phyloP scores from a whole-genome alignment of 2,888 invertebrate species.

The Eilema caniola region DNA sequence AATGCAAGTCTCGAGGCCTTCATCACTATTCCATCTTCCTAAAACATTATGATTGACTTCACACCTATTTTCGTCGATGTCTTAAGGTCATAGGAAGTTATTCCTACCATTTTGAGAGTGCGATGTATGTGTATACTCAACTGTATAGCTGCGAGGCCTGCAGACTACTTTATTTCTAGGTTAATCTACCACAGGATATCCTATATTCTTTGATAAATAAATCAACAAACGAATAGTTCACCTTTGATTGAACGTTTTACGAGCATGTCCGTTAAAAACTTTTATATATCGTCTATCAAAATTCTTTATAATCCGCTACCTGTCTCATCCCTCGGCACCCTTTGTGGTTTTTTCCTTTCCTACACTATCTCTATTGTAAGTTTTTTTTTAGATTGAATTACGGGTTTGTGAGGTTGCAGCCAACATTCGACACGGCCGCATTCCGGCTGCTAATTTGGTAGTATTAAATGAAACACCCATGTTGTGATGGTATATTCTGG shows the following conservation, averaged over 20 bases:
- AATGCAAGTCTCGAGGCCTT: too few relatives aligned
- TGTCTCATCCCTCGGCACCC: slow-evolving; percentile 79
- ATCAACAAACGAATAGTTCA: neutral
- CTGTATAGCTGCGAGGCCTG: too few relatives aligned
- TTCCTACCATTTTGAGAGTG: neutral
- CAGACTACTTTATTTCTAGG: neutral
- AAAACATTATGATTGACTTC: neutral
- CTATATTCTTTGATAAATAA: neutral
- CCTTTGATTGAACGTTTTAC: slow-evolving; percentile 20
- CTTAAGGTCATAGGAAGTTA: neutral
- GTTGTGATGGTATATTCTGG: slow-evolving; percentile 35
- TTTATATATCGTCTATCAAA: slow-evolving; percentile 52
- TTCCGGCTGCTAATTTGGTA: slow-evolving; percentile 81
- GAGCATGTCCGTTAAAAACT: slow-evolving; percentile 40
- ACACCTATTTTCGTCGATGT: neutral
- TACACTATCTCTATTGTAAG: slow-evolving; percentile 67
- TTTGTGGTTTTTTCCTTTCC: slow-evolving; percentile 70
- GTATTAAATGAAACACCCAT: slow-evolving; percentile 63
- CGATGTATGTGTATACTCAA: neutral
- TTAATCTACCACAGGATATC: neutral
- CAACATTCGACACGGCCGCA: slow-evolving; percentile 79
- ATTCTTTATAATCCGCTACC: slow-evolving; percentile 74
- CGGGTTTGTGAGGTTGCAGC: slow-evolving; percentile 79
- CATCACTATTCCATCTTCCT: neutral
- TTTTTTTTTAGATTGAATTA: slow-evolving; percentile 80